A percentile compares a stretch with the other conserved stretches of the same genome.
Evolutionary conservation across 2,113 vertebrate genomes (phyloP).

Genomic region (Myiozetetes cayanensis): DNA sequence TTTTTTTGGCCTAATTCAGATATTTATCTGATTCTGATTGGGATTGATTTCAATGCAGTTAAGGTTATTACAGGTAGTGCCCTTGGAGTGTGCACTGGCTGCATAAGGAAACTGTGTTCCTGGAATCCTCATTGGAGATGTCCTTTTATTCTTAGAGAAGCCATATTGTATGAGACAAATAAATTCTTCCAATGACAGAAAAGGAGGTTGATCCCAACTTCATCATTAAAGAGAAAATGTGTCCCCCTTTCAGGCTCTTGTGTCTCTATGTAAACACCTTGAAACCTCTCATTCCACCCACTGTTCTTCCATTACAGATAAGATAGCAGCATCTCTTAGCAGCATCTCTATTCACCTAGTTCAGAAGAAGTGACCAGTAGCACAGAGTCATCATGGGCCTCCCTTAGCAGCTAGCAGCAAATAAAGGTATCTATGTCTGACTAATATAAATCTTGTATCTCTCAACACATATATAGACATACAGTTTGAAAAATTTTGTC

Average conservation of each 20-base stretch:
- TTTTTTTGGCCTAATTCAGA: background rate
- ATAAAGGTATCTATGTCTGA: background rate
- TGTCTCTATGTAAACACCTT: background rate
- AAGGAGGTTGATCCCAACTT: background rate
- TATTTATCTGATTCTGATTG: background rate
- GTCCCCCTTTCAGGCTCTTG: background rate
- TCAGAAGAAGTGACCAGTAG: background rate
- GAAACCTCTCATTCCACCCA: background rate
- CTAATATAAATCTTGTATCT: background rate
- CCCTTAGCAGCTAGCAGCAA: background rate
- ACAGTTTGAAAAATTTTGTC: background rate
- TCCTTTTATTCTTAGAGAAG: background rate
- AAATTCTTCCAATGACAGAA: background rate
- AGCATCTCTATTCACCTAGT: background rate
- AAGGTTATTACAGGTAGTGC: background rate
- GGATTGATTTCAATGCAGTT: fast-evolving
- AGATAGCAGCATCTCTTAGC: background rate
- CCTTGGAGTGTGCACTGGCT: background rate
- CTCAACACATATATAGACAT: background rate
- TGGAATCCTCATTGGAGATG: background rate
- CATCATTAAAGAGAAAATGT: background rate
- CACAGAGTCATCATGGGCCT: background rate
- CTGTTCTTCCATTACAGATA: background rate
- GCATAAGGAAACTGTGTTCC: background rate
- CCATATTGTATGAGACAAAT: fast-evolving